These are phyloP conservation scores for Syngnathus scovelli DNA, from an alignment of 2,113 vertebrate genomes.

Conservation along the genomic window DNA sequence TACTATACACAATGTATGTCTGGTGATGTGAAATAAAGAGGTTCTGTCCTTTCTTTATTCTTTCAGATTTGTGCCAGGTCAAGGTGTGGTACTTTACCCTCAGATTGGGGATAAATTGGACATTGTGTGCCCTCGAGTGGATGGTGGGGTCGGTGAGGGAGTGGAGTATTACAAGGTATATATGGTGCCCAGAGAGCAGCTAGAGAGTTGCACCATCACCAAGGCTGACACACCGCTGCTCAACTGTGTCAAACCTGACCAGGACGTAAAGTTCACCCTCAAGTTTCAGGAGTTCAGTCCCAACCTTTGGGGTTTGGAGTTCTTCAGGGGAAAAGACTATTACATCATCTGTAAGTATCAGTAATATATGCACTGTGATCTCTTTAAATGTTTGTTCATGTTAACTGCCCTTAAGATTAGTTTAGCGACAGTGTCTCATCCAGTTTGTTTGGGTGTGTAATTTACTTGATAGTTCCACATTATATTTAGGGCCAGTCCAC, in stretches of 20 bases:
- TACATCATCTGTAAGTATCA: conserved; percentile 97
- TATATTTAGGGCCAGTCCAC: conserved; percentile 8
- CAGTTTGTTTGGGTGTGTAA: not conserved
- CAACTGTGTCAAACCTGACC: conserved; percentile 96
- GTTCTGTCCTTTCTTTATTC: conserved; percentile 6
- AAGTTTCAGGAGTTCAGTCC: conserved; percentile 99
- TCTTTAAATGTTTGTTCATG: not conserved
- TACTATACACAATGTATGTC: conserved; percentile 30
- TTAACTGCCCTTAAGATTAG: not conserved
- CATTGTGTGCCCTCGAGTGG: conserved; percentile 98
- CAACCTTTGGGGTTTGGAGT: conserved; percentile 97
- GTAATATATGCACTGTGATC: not conserved
- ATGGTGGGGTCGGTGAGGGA: conserved; percentile 82
- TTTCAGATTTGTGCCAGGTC: conserved; percentile 88
- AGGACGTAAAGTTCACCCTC: conserved; percentile 99
- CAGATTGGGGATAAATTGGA: conserved; percentile 99
- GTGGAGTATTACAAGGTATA: conserved; percentile 99
- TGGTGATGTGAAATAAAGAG: conserved; percentile 13
- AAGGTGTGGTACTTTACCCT: conserved; percentile 96
- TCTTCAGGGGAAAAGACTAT: conserved; percentile 93
- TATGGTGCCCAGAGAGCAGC: conserved; percentile 95
- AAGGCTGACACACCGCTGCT: conserved; percentile 94
- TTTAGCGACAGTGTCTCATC: not conserved
- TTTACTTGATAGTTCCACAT: not conserved
- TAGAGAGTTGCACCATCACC: conserved; percentile 94